phyloP scores from a whole-genome alignment of 2,888 invertebrate species.

The Amblyteles armatorius region DNA sequence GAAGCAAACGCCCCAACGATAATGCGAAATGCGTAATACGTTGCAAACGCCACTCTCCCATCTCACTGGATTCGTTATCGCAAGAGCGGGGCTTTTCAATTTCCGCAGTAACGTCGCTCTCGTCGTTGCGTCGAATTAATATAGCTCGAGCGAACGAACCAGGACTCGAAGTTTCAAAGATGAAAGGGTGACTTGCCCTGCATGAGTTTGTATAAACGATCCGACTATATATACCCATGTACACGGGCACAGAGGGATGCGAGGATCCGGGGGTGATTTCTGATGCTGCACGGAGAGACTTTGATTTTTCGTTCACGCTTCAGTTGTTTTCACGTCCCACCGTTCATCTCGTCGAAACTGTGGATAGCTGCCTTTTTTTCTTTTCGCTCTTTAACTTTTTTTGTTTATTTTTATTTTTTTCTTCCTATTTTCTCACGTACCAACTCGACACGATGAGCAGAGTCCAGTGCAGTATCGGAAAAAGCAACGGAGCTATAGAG shows the following conservation, averaged over 20 bases:
- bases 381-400: neutral
- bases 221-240: neutral
- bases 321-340: constrained; percentile 13
- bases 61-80: neutral
- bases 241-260: neutral
- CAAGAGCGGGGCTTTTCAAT: constrained; percentile 10
- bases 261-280: neutral
- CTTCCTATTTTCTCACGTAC: constrained; percentile 6
- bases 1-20: neutral
- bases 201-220: neutral
- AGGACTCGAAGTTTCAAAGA: neutral
- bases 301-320: neutral
- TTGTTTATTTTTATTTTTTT: neutral
- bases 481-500: neutral
- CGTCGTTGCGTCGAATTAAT: constrained; percentile 1
- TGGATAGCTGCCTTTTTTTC: neutral
- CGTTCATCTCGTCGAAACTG: constrained; percentile 2
- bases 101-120: constrained; percentile 7
- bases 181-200: neutral
- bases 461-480: constrained; percentile 11
- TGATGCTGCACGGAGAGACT: neutral
- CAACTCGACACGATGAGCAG: neutral
- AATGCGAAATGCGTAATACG: constrained; percentile 2
- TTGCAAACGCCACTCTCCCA: neutral
- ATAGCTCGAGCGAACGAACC: neutral